Evolutionary conservation across 2,113 vertebrate species (phyloP).

Genomic region (Polypterus senegalus): DNA sequence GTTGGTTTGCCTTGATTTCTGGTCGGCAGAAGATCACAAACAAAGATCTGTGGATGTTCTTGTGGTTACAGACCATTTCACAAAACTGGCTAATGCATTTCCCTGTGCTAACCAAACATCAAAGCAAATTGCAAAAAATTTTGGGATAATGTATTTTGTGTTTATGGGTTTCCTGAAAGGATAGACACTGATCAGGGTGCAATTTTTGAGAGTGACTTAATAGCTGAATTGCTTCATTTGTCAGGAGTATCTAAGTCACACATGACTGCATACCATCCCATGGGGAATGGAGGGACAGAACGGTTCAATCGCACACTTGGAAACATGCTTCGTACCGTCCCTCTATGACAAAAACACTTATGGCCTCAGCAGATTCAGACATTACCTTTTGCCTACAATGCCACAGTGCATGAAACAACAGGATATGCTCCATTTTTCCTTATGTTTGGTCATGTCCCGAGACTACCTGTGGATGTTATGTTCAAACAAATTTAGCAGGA

Average conservation of each 20-base stretch:
- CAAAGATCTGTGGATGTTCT: too few relatives aligned
- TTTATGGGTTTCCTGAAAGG: slow-evolving; percentile 8
- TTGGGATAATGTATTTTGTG: slow-evolving; percentile 9
- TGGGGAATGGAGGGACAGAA: slow-evolving; percentile 11
- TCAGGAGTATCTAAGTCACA: slow-evolving; percentile 9
- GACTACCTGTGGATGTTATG: too few relatives aligned
- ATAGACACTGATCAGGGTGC: slow-evolving; percentile 13
- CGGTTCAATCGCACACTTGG: slow-evolving; percentile 14
- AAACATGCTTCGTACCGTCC: slow-evolving; percentile 8
- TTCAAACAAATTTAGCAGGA: too few relatives aligned
- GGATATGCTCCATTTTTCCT: too few relatives aligned
- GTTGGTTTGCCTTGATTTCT: too few relatives aligned
- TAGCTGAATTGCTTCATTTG: slow-evolving; percentile 4
- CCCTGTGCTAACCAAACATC: too few relatives aligned
- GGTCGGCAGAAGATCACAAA: too few relatives aligned
- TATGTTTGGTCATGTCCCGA: too few relatives aligned
- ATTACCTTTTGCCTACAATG: slow-evolving; percentile 16
- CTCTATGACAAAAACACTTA: slow-evolving; percentile 1
- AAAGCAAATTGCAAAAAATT: too few relatives aligned
- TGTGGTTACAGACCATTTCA: too few relatives aligned
- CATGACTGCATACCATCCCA: slow-evolving; percentile 17
- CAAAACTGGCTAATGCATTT: too few relatives aligned
- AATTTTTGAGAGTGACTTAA: slow-evolving; percentile 14
- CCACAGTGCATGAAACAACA: slow-evolving; percentile 18
- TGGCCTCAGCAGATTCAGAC: slow-evolving; percentile 15